These are phyloP conservation scores for Nymphicus hollandicus DNA, from an alignment of 2,113 vertebrate species.

Conservation along the genomic window DNA sequence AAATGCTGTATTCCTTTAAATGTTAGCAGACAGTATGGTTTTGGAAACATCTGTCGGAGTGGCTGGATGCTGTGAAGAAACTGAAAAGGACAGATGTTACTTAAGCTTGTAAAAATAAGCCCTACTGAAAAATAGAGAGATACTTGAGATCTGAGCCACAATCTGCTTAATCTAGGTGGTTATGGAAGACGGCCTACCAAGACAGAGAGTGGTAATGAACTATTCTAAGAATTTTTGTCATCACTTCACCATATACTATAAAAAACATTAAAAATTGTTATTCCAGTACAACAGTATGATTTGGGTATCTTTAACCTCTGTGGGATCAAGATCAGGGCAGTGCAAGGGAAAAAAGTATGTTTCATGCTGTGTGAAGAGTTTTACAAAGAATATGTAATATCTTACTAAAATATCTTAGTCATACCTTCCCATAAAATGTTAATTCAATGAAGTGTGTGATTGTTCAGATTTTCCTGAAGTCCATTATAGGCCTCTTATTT, in stretches of 20 bases:
- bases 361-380: neutral
- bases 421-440: neutral
- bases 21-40: conserved; percentile 73
- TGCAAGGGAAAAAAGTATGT: neutral
- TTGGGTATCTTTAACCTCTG: neutral
- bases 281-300: neutral
- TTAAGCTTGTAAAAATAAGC: conserved; percentile 39
- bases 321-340: neutral
- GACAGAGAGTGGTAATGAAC: neutral
- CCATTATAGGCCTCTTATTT: neutral
- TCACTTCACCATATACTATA: neutral
- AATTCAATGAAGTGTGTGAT: neutral
- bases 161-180: neutral
- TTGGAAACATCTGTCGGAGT: conserved; percentile 76
- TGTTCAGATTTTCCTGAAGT: neutral
- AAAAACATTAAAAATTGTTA: neutral
- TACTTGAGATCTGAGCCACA: neutral
- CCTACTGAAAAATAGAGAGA: neutral
- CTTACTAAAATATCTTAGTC: neutral
- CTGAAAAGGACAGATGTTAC: conserved; percentile 78
- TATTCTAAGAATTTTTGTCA: neutral
- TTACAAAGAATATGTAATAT: neutral
- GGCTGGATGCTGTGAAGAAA: conserved; percentile 68
- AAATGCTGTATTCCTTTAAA: conserved; percentile 74
- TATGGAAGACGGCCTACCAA: neutral